Base-by-base conservation (phyloP, 2,888 invertebrate genomes). In the Dryococelus australis region DNA sequence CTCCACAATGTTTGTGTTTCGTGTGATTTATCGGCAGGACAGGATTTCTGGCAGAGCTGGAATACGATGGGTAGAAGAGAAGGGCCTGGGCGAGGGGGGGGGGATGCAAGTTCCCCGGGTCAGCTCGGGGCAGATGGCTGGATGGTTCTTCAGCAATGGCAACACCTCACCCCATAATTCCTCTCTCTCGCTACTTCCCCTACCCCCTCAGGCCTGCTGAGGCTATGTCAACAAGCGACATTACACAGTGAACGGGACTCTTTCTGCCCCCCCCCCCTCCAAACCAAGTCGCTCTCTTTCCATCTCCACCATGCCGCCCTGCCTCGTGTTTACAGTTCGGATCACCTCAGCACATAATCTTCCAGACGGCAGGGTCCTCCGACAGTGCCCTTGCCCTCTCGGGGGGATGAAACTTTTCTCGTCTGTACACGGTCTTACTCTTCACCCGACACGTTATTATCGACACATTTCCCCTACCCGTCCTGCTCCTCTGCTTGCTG, bases 21-120 rank as follows among this genome's bases (percentile, higher is more conserved):
- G 89, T 89, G 89, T 89, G 89, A 89, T 89, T 89, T 89, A 89
- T 89, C 87, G 89, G 84, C 87, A 86, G 85, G 85, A 85, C 84
- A 78, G 89, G 89, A 89, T 89, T 89, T 88, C 85, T 84, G 81
- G 81, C 83, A 43, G 80, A 86, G 86, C 86, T 86, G 88, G 47
- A 10, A 27, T 87, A 87, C 88, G 65, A 65, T 65, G 20, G 65
- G 6, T 8, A 20, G 0, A 10, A 16, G 65, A 20, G 65, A 20
- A 24, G 10, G 20, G 65, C 24, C n/a, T 65, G 65, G 65, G 0
- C n/a, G 20, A 65, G 65, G 65, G n/a, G 65, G 20, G n/a, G 65
- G 47, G 10, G 10, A 8, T 47, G 10, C 12, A 20, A 65, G 65
- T n/a, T 20, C 65, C 84, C 28, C 84, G 16, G 84, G 43, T 47